A percentile compares a stretch with the other conserved stretches of the same genome.
phyloP scores from a whole-genome alignment of 2,113 vertebrate genomes.

The Apteryx owenii region DNA sequence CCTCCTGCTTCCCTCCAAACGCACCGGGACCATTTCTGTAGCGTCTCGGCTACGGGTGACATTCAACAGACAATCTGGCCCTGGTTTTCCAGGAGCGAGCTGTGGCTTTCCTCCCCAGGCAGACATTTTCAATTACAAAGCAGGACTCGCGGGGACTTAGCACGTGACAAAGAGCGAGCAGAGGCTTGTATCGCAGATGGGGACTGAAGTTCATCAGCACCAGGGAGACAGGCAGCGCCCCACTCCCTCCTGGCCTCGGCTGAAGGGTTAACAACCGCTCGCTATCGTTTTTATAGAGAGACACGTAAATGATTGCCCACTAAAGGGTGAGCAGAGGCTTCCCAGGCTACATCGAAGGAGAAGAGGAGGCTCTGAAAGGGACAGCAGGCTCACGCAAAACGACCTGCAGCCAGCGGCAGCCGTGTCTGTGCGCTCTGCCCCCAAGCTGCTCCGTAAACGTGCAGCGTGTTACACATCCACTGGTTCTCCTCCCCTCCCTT shows the following conservation, averaged over 20 bases:
- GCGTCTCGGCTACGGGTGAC: fast-evolving
- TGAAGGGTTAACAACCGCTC: background rate
- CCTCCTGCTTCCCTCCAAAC: background rate
- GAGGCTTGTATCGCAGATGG: background rate
- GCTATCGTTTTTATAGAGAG: background rate
- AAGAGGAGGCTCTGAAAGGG: background rate
- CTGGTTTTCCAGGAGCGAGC: background rate
- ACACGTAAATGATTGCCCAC: background rate
- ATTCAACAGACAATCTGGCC: background rate
- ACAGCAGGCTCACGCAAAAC: background rate
- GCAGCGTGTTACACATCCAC: background rate
- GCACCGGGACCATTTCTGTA: fast-evolving
- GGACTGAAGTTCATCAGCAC: background rate
- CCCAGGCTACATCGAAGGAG: background rate
- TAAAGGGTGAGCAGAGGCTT: background rate
- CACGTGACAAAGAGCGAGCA: background rate
- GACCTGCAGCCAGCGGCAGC: background rate
- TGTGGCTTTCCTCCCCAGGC: background rate
- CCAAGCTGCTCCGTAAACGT: background rate
- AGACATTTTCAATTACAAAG: background rate
- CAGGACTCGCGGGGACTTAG: background rate
- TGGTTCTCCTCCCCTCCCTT: background rate
- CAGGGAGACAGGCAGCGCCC: background rate
- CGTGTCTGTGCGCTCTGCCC: background rate
- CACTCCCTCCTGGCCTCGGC: background rate